These are phyloP conservation scores for Scaptomyza hsui DNA, from an alignment of 1,140 invertebrate species.

Conservation along the genomic window DNA sequence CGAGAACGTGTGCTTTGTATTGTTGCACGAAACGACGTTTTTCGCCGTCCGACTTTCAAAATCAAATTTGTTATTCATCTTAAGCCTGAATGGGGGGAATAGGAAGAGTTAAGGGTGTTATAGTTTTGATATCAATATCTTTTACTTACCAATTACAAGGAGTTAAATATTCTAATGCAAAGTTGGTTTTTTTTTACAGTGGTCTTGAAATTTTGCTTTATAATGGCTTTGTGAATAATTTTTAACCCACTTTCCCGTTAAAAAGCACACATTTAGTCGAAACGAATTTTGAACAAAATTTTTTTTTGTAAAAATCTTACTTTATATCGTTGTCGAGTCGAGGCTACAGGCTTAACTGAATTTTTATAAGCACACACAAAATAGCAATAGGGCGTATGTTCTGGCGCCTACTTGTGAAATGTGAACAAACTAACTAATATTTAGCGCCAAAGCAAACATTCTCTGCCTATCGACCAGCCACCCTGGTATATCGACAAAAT, in stretches of 20 bases:
- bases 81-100: background rate
- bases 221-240: too few species aligned
- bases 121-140: too few species aligned
- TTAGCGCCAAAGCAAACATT: background rate
- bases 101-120: too few species aligned
- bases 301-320: background rate
- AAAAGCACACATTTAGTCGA: background rate
- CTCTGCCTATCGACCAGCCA: slow-evolving; percentile 15
- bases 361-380: too few species aligned
- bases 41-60: background rate
- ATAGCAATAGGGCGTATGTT: background rate
- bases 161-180: too few species aligned
- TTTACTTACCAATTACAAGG: too few species aligned
- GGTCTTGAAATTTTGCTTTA: too few species aligned
- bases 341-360: background rate
- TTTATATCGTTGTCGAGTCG: background rate
- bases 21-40: slow-evolving; percentile 13
- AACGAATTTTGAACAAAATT: background rate
- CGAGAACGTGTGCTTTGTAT: slow-evolving; percentile 84
- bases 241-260: too few species aligned
- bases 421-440: background rate
- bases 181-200: too few species aligned
- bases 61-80: background rate
- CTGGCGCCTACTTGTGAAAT: background rate
- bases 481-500: background rate